These are phyloP conservation scores for Eulacestoma nigropectus DNA, from an alignment of 2,113 vertebrate species.

Conservation along the genomic window DNA sequence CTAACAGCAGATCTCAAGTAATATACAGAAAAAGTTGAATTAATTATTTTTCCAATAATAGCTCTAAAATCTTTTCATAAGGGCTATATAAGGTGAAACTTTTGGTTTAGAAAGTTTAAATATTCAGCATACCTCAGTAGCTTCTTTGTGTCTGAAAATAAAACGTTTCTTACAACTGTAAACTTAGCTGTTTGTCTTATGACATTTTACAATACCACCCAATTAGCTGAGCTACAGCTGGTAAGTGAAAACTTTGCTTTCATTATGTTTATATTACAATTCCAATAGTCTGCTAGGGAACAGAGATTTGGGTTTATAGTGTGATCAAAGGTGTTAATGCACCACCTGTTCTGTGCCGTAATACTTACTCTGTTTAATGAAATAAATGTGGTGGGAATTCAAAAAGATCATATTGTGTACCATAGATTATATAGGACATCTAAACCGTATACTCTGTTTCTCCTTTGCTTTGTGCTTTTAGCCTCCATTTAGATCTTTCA, in stretches of 20 bases:
- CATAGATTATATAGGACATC: background rate
- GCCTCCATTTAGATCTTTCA: background rate
- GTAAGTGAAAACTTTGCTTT: constrained; percentile 51
- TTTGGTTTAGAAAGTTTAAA: background rate
- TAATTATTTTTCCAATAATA: background rate
- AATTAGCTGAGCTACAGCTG: constrained; percentile 22
- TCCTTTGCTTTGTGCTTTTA: background rate
- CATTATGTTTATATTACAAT: constrained; percentile 46
- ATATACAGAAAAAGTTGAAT: background rate
- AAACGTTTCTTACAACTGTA: background rate
- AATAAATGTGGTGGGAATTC: background rate
- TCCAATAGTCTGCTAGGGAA: constrained; percentile 32
- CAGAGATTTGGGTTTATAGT: constrained; percentile 35
- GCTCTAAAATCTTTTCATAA: background rate
- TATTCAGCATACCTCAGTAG: background rate
- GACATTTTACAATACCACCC: background rate
- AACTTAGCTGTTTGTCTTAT: background rate
- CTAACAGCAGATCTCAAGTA: background rate
- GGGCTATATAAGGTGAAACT: background rate
- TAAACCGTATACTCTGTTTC: background rate
- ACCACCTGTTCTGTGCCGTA: constrained; percentile 32
- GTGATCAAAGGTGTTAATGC: constrained; percentile 26
- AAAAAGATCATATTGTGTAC: background rate
- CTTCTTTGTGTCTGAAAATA: background rate
- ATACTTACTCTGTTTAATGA: constrained; percentile 22